Evolutionary conservation across 2,888 invertebrate species (phyloP), one percentile per base, ranked within the genome.

Genomic region (Schrankia costaestrigalis): DNA sequence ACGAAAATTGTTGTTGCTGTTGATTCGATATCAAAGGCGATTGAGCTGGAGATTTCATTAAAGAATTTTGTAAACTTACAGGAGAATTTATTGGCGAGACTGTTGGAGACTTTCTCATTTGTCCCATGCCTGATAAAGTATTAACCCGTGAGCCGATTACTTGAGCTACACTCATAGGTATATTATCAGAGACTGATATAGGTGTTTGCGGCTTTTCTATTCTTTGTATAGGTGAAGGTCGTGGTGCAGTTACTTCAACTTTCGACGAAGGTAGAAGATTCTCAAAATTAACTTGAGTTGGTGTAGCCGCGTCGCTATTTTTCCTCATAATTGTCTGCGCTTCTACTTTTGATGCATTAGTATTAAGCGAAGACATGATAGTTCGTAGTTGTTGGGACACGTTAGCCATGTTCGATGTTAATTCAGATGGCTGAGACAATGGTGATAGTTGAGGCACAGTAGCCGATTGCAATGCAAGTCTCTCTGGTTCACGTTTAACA

Each of bases 321-420:
- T 89, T 89, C 34, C 91, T 88, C 26, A 89, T 78, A 1, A 90
- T 80, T 9, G 81, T 77, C 48, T 89, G 83, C 24, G 82, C 65
- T 18, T 89, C 83, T 2, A 78, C 78, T 46, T 91, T 89, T 18
- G 90, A 88, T 0, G 90, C 50, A 28, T 69, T 78, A 4, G 74
- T 63, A 41, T 91, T 91, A 15, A 93, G 64, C 0, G 92, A 93
- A 0, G 93, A 93, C 70, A 93, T 82, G 27, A 93, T 86, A 3
- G 91, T 91, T 18, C 92, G 80, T 26, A 93, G 63, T 57, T 93
- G 93, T 65, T 93, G 92, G 0, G 92, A 92, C 0, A 91, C 93
- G 60, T 92, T 93, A 0, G 91, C 92, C 78, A 93, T 92, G 57
- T 92, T 93, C 0, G 92, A 91, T 8, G 93, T 92, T 27, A 93